Percentiles rank a stretch among this genome's conserved stretches.
Evolutionary conservation across 1,140 invertebrate species (phyloP).

Genomic region (Sitodiplosis mosellana): DNA sequence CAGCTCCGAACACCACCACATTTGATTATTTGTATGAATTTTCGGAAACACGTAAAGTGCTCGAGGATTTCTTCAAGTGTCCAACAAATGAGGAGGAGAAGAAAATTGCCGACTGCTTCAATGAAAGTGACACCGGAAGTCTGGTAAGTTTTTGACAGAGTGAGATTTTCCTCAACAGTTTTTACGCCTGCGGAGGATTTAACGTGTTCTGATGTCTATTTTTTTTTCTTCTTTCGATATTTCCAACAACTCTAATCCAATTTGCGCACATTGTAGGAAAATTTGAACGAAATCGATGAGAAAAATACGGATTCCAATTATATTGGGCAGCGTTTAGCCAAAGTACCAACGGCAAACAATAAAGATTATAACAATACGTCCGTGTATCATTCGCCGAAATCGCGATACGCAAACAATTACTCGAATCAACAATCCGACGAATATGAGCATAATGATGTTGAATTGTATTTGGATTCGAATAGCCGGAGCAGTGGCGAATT

Average conservation of each 20-base stretch:
- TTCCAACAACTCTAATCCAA: constrained; percentile 6
- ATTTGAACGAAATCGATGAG: background rate
- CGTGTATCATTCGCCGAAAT: background rate
- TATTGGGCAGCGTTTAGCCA: constrained; percentile 22
- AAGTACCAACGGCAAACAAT: background rate
- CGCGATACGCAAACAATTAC: background rate
- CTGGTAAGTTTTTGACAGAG: constrained; percentile 14
- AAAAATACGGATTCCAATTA: constrained; percentile 6
- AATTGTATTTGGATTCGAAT: constrained; percentile 23
- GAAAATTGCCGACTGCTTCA: constrained; percentile 15
- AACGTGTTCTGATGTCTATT: background rate
- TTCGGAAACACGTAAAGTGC: constrained; percentile 73
- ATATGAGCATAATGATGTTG: constrained; percentile 14
- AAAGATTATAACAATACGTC: background rate
- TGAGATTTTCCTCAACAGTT: no score
- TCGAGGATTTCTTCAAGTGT: constrained; percentile 82
- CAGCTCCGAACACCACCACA: constrained; percentile 34
- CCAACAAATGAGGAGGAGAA: constrained; percentile 39
- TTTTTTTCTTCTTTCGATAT: constrained; percentile 5
- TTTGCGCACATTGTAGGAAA: constrained; percentile 11
- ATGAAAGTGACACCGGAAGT: constrained; percentile 20
- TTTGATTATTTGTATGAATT: constrained; percentile 81
- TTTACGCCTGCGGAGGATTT: background rate
- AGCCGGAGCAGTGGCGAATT: constrained; percentile 21
- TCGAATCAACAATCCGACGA: background rate